A percentile compares a stretch with the other conserved stretches of the same genome.
Conservation (phyloP, 2,888 invertebrate species). For the Synanthedon vespiformis region DNA sequence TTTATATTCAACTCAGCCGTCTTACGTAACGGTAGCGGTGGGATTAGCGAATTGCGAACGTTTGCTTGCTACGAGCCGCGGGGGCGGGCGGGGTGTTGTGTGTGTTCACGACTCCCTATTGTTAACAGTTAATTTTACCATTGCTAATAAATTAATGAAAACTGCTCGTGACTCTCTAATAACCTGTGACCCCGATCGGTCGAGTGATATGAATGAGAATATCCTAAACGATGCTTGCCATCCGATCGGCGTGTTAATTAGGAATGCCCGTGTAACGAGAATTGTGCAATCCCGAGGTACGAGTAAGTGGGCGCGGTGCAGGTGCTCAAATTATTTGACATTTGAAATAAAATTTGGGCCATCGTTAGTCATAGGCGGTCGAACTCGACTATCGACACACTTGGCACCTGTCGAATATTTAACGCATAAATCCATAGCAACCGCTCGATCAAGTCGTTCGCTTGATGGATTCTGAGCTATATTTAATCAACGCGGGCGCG, state of each 20-base stretch:
- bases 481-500: conserved; percentile 61
- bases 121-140: conserved; percentile 49
- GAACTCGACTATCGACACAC: conserved; percentile 68
- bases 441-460: conserved; percentile 50
- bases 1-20: conserved; percentile 70
- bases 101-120: conserved; percentile 46
- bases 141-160: conserved; percentile 52
- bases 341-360: conserved; percentile 68
- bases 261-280: not conserved
- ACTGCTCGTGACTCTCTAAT: conserved; percentile 48
- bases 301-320: conserved; percentile 26
- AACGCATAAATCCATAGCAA: conserved; percentile 69
- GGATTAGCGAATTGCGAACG: conserved; percentile 68
- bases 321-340: conserved; percentile 68
- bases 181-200: conserved; percentile 8
- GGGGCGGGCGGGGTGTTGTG: conserved; percentile 20
- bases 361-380: conserved; percentile 67
- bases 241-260: not conserved
- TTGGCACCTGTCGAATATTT: conserved; percentile 72
- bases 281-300: not conserved
- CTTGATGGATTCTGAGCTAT: conserved; percentile 67
- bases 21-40: conserved; percentile 69
- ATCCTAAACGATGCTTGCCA: no score
- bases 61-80: conserved; percentile 11
- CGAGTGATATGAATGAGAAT: not conserved